phyloP scores from a whole-genome alignment of 2,113 vertebrate genomes.

The Prunella fulvescens region DNA sequence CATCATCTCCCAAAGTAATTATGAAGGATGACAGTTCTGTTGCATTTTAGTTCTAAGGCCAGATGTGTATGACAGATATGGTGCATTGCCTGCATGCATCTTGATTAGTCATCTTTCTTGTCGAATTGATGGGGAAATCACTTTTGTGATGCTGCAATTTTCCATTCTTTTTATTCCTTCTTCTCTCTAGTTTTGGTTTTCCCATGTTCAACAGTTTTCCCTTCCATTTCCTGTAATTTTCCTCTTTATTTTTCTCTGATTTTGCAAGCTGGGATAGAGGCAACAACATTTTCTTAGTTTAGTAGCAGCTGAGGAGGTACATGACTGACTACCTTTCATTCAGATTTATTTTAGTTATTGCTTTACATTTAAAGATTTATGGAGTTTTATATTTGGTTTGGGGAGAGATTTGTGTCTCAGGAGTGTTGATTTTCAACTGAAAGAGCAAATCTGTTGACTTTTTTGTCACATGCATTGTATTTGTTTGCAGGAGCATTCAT shows the following conservation, averaged over 20 bases:
- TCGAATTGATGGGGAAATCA: background rate
- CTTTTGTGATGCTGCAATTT: background rate
- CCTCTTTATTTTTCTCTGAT: background rate
- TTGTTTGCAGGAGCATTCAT: background rate
- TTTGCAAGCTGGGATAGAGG: background rate
- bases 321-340: background rate
- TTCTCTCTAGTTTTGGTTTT: background rate
- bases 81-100: background rate
- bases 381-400: background rate
- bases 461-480: background rate
- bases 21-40: background rate
- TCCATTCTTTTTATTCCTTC: background rate
- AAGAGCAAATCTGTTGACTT: background rate
- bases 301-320: background rate
- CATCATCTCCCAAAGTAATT: background rate
- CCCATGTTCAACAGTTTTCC: background rate
- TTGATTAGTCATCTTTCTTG: background rate
- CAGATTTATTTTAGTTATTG: background rate
- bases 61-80: background rate
- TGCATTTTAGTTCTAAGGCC: background rate
- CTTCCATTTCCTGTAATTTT: background rate
- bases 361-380: background rate
- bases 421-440: background rate
- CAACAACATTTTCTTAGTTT: background rate
- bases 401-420: background rate